phyloP scores from a whole-genome alignment of 1,140 invertebrate species.

The Cotesia glomerata region DNA sequence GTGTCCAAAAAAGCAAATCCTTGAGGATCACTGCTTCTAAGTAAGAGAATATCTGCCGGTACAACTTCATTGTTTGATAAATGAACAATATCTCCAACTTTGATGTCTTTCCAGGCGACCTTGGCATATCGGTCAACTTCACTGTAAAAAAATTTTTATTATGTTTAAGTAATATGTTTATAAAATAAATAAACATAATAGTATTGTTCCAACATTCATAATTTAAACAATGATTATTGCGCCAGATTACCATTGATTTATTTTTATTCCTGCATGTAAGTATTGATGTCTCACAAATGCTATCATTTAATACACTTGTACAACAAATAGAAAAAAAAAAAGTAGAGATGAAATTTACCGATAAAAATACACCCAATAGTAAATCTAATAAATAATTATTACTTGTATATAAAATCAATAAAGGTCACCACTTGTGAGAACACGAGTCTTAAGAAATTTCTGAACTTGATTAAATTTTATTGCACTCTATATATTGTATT shows the following conservation, averaged over 20 bases:
- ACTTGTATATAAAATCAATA: neutral
- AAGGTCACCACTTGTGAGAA: too few species aligned
- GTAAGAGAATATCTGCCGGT: slow-evolving; percentile 91
- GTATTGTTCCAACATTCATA: too few species aligned
- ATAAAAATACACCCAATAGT: neutral
- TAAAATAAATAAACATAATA: neutral
- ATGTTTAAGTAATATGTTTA: neutral
- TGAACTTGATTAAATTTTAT: too few species aligned
- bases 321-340: too few species aligned
- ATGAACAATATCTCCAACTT: slow-evolving; percentile 95
- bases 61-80: slow-evolving; percentile 95
- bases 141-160: slow-evolving; percentile 64
- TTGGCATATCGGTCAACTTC: slow-evolving; percentile 83
- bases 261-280: too few species aligned
- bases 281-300: too few species aligned
- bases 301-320: too few species aligned
- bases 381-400: slow-evolving; percentile 3
- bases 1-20: slow-evolving; percentile 97
- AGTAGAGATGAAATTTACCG: neutral
- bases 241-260: too few species aligned
- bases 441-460: too few species aligned
- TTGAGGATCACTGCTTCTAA: slow-evolving; percentile 88
- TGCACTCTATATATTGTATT: neutral
- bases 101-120: slow-evolving; percentile 87
- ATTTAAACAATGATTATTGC: too few species aligned